Percentiles rank a stretch among this genome's conserved stretches.
Conservation (phyloP, 2,888 invertebrate species). For the Augochlorella aurata region DNA sequence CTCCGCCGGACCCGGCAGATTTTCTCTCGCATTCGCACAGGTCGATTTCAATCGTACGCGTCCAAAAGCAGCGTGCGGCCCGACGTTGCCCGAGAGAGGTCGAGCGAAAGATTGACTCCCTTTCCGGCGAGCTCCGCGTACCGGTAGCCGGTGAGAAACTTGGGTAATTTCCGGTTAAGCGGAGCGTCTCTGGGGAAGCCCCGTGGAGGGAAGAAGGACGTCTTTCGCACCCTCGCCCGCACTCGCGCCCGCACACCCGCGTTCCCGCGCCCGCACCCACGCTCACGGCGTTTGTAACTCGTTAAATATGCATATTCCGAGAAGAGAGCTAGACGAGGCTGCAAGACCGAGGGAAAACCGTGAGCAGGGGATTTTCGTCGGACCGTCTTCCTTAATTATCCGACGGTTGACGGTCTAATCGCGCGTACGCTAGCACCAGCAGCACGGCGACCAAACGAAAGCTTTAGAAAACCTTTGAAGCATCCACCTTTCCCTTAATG, state of each 20-base stretch:
- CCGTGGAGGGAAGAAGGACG: conserved; percentile 53
- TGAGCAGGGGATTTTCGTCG: conserved; percentile 64
- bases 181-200: conserved; percentile 39
- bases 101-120: conserved; percentile 27
- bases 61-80: conserved; percentile 39
- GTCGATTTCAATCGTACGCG: conserved; percentile 72
- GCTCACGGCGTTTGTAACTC: conserved; percentile 71
- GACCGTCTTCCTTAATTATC: conserved; percentile 80
- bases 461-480: conserved; percentile 71
- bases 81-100: conserved; percentile 16
- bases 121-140: conserved; percentile 38
- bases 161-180: conserved; percentile 76
- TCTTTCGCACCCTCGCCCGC: conserved; percentile 61
- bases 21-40: conserved; percentile 38
- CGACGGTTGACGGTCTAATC: conserved; percentile 76
- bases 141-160: conserved; percentile 69
- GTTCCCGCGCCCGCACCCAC: conserved; percentile 46
- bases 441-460: conserved; percentile 65
- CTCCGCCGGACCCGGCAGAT: neutral
- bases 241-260: conserved; percentile 16
- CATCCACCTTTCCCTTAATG: conserved; percentile 54
- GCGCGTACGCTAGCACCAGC: conserved; percentile 66
- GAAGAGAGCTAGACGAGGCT: conserved; percentile 49
- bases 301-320: conserved; percentile 78
- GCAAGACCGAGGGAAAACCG: conserved; percentile 39